These are phyloP conservation scores for Mercenaria mercenaria DNA, from an alignment of 1,140 invertebrate species.

Conservation along the genomic window DNA sequence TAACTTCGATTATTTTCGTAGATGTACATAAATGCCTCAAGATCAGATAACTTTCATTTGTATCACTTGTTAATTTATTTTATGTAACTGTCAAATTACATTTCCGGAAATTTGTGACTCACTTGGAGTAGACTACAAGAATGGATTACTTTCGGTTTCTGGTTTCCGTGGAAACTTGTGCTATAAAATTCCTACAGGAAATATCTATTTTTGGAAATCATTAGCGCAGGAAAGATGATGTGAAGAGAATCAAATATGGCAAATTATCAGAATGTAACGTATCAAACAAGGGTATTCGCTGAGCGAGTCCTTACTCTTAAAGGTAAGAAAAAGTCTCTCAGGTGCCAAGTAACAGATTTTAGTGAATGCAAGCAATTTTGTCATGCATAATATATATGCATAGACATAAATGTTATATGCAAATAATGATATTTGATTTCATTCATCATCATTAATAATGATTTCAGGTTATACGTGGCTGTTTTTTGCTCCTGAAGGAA, in stretches of 20 bases:
- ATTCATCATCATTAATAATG: neutral
- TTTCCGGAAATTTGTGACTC: neutral
- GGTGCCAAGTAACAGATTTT: too few species aligned
- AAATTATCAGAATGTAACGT: constrained; percentile 67
- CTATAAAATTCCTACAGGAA: constrained; percentile 1
- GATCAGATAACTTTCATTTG: constrained; percentile 19
- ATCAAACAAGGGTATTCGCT: constrained; percentile 62
- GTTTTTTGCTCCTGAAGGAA: too few species aligned
- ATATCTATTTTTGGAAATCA: constrained; percentile 24
- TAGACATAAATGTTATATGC: too few species aligned
- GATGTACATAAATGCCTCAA: constrained; percentile 61
- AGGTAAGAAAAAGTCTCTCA: constrained; percentile 51
- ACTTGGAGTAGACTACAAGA: neutral
- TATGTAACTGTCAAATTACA: neutral
- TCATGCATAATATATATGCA: too few species aligned
- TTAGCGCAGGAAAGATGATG: neutral
- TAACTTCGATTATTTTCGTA: constrained; percentile 42
- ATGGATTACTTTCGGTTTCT: constrained; percentile 61
- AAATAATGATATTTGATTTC: too few species aligned
- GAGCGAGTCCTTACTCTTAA: constrained; percentile 61
- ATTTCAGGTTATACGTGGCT: neutral
- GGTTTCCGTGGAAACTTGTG: constrained; percentile 48
- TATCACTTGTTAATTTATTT: constrained; percentile 1
- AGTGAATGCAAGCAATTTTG: too few species aligned
- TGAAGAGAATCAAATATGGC: constrained; percentile 57